Evolutionary conservation across 2,113 vertebrate genomes (phyloP).

Genomic region (crab-eating macaque (Macaca fascicularis)): T2T-MFA8v1.1 NC_088391.1:69808001-69808500

Average conservation of each 20-base stretch:
- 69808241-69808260: not conserved
- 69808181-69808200: not conserved
- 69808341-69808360: not conserved
- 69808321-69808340: not conserved
- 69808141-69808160: not conserved
- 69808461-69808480: not conserved
- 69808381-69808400: not conserved
- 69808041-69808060: not conserved
- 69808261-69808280: not conserved
- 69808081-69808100: not conserved
- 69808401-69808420: not conserved
- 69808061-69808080: not conserved
- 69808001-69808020: not conserved
- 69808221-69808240: not conserved
- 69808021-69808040: not conserved
- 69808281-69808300: not conserved
- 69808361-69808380: not conserved
- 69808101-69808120: not conserved
- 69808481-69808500: not conserved
- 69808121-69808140: not conserved
- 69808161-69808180: not conserved
- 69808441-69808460: not conserved
- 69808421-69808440: not conserved
- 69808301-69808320: not conserved
- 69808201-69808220: not conserved